These are phyloP conservation scores for Ectemnius cavifrons DNA, from an alignment of 2,888 invertebrate species.

Conservation along the genomic window DNA sequence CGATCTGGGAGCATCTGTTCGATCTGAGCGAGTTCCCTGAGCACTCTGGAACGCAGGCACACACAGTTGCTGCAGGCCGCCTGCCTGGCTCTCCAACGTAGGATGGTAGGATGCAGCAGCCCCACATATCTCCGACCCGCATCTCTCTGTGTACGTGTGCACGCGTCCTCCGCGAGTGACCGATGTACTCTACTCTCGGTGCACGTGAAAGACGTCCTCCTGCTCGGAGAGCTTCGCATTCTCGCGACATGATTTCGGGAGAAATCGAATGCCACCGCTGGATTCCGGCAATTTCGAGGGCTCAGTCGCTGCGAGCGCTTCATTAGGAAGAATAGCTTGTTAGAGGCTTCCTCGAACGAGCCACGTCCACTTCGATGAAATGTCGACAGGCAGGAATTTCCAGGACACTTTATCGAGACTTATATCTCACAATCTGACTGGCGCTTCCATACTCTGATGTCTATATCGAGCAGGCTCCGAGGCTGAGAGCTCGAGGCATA, in stretches of 20 bases:
- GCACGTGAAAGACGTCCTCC: slow-evolving; percentile 14
- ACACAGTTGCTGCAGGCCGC: slow-evolving; percentile 28
- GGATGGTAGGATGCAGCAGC: neutral
- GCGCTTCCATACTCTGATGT: too few species aligned
- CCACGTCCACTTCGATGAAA: slow-evolving; percentile 1
- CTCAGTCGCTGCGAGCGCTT: neutral
- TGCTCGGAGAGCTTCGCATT: slow-evolving; percentile 21
- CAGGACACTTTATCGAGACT: slow-evolving; percentile 10
- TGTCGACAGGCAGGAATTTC: slow-evolving; percentile 13
- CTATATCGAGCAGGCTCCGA: too few species aligned
- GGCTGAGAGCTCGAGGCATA: too few species aligned
- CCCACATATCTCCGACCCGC: neutral
- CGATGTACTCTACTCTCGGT: slow-evolving; percentile 33
- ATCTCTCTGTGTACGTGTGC: slow-evolving; percentile 12
- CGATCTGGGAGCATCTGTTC: slow-evolving; percentile 40
- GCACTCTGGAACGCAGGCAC: slow-evolving; percentile 44
- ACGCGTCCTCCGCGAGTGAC: slow-evolving; percentile 26
- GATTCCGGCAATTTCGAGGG: neutral
- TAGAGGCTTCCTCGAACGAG: neutral
- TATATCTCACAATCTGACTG: neutral
- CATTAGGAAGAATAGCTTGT: slow-evolving; percentile 1
- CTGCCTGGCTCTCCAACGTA: slow-evolving; percentile 31
- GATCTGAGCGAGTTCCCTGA: slow-evolving; percentile 51
- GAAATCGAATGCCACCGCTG: neutral
- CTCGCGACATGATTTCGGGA: slow-evolving; percentile 14